Percentiles rank a stretch among this genome's conserved stretches.
Conservation (phyloP, 30 jellyfish, hydroid and myxozoan species). For the Hydractinia symbiolongicarpus region DNA sequence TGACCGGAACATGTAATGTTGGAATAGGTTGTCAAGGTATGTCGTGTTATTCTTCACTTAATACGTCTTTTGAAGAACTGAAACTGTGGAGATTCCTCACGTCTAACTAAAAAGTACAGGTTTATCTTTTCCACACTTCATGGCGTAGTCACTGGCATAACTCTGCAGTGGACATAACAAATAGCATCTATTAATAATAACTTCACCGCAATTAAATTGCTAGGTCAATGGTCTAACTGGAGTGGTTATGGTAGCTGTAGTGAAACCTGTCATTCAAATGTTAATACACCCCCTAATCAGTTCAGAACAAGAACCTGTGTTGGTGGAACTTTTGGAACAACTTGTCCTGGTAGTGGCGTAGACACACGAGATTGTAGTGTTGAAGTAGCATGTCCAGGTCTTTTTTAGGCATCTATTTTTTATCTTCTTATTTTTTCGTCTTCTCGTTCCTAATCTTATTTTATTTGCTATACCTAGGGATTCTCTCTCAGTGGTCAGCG, state of each 20-base stretch:
- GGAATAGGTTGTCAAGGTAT: conserved; percentile 6
- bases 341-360: not conserved
- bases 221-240: conserved; percentile 14
- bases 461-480: not conserved
- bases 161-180: too few relatives aligned
- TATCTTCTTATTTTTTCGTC: too few relatives aligned
- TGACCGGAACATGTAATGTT: not conserved
- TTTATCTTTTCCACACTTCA: too few relatives aligned
- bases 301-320: not conserved
- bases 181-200: too few relatives aligned
- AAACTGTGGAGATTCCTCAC: too few relatives aligned
- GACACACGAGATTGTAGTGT: conserved; percentile 16
- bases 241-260: conserved; percentile 6
- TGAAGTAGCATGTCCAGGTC: conserved; percentile 18
- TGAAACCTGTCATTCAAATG: conserved; percentile 16
- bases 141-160: too few relatives aligned
- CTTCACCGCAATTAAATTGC: not conserved
- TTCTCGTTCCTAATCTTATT: too few relatives aligned
- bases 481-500: conserved; percentile 8
- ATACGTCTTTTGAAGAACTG: too few relatives aligned
- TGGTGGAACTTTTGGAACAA: conserved; percentile 15
- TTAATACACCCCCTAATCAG: conserved; percentile 5
- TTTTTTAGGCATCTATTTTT: too few relatives aligned
- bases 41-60: too few relatives aligned
- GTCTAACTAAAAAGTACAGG: too few relatives aligned